Percentiles rank a stretch among this genome's conserved stretches.
phyloP scores from a whole-genome alignment of 2,888 invertebrate species.

The Cephus spinipes region DNA sequence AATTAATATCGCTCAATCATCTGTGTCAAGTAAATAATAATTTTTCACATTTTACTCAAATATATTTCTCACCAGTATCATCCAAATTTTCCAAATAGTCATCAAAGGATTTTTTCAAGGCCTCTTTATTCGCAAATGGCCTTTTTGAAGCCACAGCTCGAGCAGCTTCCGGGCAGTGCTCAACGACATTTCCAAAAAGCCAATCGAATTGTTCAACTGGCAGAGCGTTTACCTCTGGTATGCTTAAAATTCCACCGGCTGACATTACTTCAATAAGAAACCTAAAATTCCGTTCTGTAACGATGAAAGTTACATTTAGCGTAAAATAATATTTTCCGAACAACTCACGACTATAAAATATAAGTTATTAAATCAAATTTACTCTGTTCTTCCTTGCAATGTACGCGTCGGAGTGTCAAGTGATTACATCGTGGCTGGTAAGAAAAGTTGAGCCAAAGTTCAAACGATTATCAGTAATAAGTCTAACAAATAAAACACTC shows the following conservation, averaged over 20 bases:
- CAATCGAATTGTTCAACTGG: constrained; percentile 69
- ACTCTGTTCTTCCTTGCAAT: not conserved
- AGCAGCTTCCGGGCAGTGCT: constrained; percentile 71
- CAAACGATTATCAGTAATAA: not conserved
- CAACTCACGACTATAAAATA: not conserved
- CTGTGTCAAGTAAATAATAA: constrained; percentile 4
- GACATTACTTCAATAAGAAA: constrained; percentile 26
- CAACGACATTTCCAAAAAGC: constrained; percentile 75
- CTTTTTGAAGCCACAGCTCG: constrained; percentile 66
- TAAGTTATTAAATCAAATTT: not conserved
- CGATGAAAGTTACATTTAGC: not conserved
- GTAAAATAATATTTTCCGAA: not conserved
- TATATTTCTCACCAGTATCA: constrained; percentile 64
- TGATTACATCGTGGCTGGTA: not conserved
- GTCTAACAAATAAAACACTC: not conserved
- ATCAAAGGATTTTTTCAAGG: constrained; percentile 69
- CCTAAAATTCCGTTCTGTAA: not conserved
- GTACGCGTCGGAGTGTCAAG: not conserved
- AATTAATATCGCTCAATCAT: not conserved
- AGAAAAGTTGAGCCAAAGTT: not conserved
- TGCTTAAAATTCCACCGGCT: constrained; percentile 50
- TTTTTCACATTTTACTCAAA: not conserved
- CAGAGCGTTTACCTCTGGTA: constrained; percentile 71
- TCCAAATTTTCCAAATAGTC: constrained; percentile 71
- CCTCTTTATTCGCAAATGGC: constrained; percentile 69